phyloP scores from a whole-genome alignment of 2,797 vertebrate genomes.

The Oreonectes daqikongensis region DNA sequence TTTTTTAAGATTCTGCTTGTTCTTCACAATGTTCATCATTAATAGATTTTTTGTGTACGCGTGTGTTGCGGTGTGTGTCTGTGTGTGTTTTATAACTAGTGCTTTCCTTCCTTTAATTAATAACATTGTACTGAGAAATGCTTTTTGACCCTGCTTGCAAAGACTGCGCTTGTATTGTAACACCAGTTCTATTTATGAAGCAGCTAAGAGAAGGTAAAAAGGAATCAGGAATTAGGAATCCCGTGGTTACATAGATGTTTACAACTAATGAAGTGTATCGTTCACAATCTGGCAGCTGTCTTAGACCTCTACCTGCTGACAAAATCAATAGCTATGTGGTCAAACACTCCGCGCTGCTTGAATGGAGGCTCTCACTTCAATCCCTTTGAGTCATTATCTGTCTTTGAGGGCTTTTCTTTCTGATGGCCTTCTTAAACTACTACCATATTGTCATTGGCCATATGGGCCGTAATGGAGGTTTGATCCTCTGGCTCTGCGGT shows the following conservation, averaged over 20 bases:
- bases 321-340: constrained; percentile 74
- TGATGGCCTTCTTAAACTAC: constrained; percentile 54
- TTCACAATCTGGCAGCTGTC: constrained; percentile 73
- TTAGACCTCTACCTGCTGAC: constrained; percentile 61
- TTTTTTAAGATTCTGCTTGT: neutral
- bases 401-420: constrained; percentile 49
- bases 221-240: constrained; percentile 67
- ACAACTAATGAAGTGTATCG: constrained; percentile 74
- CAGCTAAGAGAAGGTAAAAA: constrained; percentile 14
- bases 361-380: constrained; percentile 64
- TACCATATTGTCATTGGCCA: constrained; percentile 34
- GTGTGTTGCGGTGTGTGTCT: constrained; percentile 1
- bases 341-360: constrained; percentile 67
- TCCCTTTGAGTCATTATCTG: constrained; percentile 66
- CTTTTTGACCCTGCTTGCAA: neutral
- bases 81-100: neutral
- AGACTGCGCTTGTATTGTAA: neutral
- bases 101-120: constrained; percentile 20
- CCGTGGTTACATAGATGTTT: constrained; percentile 40
- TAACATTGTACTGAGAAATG: neutral
- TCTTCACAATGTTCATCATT: neutral
- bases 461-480: constrained; percentile 9
- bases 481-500: constrained; percentile 7
- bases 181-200: constrained; percentile 4
- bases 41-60: neutral